Conservation (phyloP, 2,113 vertebrate genomes). For the Paraplagusia blochii region DNA sequence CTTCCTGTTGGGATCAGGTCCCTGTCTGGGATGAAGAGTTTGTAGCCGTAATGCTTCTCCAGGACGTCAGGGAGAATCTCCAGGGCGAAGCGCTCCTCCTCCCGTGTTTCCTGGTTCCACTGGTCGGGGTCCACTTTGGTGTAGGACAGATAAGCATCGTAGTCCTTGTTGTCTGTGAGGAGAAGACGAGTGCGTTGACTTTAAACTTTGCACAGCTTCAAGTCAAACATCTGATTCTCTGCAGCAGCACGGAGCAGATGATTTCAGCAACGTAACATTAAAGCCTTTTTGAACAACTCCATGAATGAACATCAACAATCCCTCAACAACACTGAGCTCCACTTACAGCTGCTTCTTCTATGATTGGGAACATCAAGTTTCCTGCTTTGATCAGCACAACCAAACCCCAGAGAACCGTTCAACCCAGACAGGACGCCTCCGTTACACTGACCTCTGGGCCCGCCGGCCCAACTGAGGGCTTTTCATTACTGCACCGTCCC, state of each 20-base stretch:
- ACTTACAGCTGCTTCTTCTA: constrained; percentile 35
- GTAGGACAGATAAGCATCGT: constrained; percentile 96
- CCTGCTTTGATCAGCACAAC: constrained; percentile 42
- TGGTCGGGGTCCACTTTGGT: constrained; percentile 98
- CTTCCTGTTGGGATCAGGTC: constrained; percentile 99
- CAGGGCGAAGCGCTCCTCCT: constrained; percentile 97
- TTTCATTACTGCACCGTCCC: constrained; percentile 56
- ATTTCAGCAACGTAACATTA: not conserved
- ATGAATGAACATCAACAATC: constrained; percentile 10
- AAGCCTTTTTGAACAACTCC: constrained; percentile 6
- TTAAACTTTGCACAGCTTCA: not conserved
- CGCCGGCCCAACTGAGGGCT: constrained; percentile 47
- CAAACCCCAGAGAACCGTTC: constrained; percentile 26
- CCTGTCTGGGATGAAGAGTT: constrained; percentile 98
- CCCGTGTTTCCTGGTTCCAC: constrained; percentile 95
- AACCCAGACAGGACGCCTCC: constrained; percentile 38
- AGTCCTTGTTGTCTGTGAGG: constrained; percentile 93
- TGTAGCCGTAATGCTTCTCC: constrained; percentile 99
- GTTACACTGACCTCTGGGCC: constrained; percentile 53
- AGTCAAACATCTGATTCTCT: not conserved
- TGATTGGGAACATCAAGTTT: constrained; percentile 28
- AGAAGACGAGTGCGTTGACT: not conserved
- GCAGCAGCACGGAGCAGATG: not conserved
- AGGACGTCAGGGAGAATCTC: constrained; percentile 97
- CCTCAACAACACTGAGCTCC: constrained; percentile 28